Evolutionary conservation across 2,113 vertebrate genomes (phyloP), one percentile per base, ranked within the genome.

Genomic region (Dicaeum eximium): DNA sequence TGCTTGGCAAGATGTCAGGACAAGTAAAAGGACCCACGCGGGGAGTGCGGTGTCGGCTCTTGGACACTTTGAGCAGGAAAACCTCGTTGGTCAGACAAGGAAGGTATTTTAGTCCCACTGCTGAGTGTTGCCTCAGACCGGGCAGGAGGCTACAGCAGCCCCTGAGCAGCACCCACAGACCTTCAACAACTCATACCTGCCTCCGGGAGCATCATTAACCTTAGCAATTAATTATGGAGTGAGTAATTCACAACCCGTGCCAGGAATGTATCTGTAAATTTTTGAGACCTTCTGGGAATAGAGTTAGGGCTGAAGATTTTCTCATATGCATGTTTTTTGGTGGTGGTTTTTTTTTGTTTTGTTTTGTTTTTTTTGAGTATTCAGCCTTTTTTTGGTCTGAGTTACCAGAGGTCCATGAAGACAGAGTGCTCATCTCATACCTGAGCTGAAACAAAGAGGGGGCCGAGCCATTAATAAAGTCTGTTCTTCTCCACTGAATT

Each of bases 11-110:
- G 58, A 28, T 9, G 47, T 44, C 51, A 15, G 93, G 62, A 86
- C 28, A 48, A 27, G 15, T 0, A 5, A 2, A 51, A 54, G 61
- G 66, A 58, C 0, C 2, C 25, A 4, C 3, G 0, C 0, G 0
- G 30, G 48, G 66, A 61, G 42, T 0, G 11, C 1, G 7, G 70
- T 1, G 1, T 42, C 3, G 11, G 69, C 56, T 61, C 85, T 53
- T 0, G 0, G 81, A 37, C 7, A 7, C 57, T 71, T 38, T 18
- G 64, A 74, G 73, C 48, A 87, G 40, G 58, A 47, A 74, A 82
- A 22, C 17, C 62, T 65, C 1, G 0, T 37, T 51, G 71, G 60
- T 30, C 6, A 23, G 53, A 51, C n/a, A n/a, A n/a, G n/a, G 71
- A 4, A 37, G n/a, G 61, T 2, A 18, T 37, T 77, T 66, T 4